Evolutionary conservation across 2,113 vertebrate species (phyloP), one percentile per base, ranked within the genome.

Genomic region (Ctenomys sociabilis): DNA sequence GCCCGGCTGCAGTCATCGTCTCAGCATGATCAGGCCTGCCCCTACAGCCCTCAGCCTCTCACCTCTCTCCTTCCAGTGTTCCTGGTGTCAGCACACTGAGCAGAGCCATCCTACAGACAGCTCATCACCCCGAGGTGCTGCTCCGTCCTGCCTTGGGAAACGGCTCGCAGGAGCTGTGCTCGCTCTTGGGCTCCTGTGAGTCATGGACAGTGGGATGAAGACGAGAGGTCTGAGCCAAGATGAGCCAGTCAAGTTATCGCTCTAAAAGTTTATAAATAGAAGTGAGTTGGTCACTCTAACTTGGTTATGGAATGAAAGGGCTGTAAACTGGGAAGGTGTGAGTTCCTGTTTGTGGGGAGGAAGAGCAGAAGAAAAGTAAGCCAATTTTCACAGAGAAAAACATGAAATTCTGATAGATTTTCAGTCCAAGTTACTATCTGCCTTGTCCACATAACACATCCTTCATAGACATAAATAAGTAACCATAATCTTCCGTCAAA

Each of bases 201-300:
- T 70, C 73, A 40, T 5, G 6, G 32, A 4, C 86, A n/a, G 73
- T 32, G 82, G 28, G 52, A 78, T 77, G 59, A 52, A 92, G 24
- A 90, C 5, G 3, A 11, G 28, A 77, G 26, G 57, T 59, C 30
- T 37, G n/a, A 95, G 72, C 59, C 11, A 54, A 80, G 13, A 61
- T 35, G 5, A 96, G 54, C 28, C 28, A 49, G 73, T 77, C 22
- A 88, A 88, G 77, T 82, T 43, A 83, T 52, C 70, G 92, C 80
- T 93, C 86, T 28, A 59, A 82, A 77, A 82, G 19, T 61, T 49
- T 84, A 84, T 22, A 82, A 59, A 66, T 49, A 90, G 75, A 90
- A 94, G 59, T 63, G 26, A 94, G 35, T 93, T 64, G 66, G 17
- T 85, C 28, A 61, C 24, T 85, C 35, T 95, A 70, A 84, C 49